phyloP scores from a whole-genome alignment of 2,113 vertebrate genomes.

The Pogona vitticeps region DNA sequence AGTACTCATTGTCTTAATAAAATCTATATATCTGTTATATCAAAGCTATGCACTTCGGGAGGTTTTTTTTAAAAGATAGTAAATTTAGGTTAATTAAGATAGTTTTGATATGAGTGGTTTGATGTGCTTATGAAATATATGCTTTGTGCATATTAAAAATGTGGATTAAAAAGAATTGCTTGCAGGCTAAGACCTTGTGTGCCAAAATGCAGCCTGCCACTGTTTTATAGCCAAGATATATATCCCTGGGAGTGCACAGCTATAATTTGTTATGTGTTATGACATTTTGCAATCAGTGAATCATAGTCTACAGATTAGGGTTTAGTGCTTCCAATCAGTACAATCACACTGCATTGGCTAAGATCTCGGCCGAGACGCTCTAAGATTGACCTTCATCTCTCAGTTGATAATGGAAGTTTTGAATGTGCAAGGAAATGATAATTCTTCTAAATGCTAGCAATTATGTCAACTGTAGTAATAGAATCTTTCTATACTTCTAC shows the following conservation, averaged over 20 bases:
- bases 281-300: not conserved
- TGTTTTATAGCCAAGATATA: constrained; percentile 7
- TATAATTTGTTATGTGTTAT: not conserved
- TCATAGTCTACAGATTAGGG: not conserved
- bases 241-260: not conserved
- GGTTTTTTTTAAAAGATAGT: not conserved
- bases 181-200: not conserved
- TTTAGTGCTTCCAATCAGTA: not conserved
- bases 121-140: not conserved
- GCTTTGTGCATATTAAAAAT: not conserved
- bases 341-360: not conserved
- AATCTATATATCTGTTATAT: not conserved
- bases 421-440: not conserved
- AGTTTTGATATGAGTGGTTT: not conserved
- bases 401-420: not conserved
- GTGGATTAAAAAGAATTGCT: not conserved
- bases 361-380: not conserved
- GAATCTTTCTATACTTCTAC: not conserved
- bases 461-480: not conserved
- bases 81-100: not conserved
- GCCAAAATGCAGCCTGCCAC: not conserved
- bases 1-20: not conserved
- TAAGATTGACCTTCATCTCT: not conserved
- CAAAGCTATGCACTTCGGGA: not conserved
- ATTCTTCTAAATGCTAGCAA: not conserved